These are phyloP conservation scores for Drosophila arawakana DNA, from an alignment of 1,140 invertebrate species.

Conservation along the genomic window DNA sequence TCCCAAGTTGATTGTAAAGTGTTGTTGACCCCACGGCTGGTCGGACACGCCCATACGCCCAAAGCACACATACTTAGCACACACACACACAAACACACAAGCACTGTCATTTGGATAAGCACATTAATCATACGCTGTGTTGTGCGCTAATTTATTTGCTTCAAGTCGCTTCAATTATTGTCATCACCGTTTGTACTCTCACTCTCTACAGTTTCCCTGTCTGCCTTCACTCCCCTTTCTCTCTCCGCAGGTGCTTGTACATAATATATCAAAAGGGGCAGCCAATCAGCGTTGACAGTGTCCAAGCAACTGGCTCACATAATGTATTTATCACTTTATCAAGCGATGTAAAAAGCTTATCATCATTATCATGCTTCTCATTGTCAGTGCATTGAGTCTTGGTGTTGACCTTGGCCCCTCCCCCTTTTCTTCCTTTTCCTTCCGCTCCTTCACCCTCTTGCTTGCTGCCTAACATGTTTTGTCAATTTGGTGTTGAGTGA, in stretches of 20 bases:
- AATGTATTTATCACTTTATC: conserved; percentile 81
- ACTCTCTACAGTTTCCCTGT: background rate
- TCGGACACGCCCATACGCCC: conserved; percentile 22
- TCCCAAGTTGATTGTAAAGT: conserved; percentile 59
- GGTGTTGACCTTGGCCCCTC: conserved; percentile 60
- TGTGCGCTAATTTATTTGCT: conserved; percentile 75
- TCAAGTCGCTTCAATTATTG: conserved; percentile 67
- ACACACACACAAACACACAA: conserved; percentile 12
- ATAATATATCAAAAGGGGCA: conserved; percentile 56
- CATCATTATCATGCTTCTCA: conserved; percentile 44
- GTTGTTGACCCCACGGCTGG: conserved; percentile 63
- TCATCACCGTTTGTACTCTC: conserved; percentile 4
- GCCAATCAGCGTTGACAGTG: conserved; percentile 34
- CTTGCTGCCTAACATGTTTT: conserved; percentile 57
- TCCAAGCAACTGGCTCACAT: conserved; percentile 44
- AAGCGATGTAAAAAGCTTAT: conserved; percentile 67
- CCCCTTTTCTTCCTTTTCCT: background rate
- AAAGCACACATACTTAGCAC: background rate
- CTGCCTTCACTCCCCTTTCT: background rate
- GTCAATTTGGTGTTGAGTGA: conserved; percentile 73
- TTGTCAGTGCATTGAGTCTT: conserved; percentile 25
- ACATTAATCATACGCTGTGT: conserved; percentile 77
- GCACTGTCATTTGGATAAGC: conserved; percentile 59
- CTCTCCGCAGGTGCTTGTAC: background rate
- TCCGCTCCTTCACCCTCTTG: background rate